Evolutionary conservation across 2,797 vertebrate genomes (phyloP).

Genomic region (Phataginus tetradactyla): DNA sequence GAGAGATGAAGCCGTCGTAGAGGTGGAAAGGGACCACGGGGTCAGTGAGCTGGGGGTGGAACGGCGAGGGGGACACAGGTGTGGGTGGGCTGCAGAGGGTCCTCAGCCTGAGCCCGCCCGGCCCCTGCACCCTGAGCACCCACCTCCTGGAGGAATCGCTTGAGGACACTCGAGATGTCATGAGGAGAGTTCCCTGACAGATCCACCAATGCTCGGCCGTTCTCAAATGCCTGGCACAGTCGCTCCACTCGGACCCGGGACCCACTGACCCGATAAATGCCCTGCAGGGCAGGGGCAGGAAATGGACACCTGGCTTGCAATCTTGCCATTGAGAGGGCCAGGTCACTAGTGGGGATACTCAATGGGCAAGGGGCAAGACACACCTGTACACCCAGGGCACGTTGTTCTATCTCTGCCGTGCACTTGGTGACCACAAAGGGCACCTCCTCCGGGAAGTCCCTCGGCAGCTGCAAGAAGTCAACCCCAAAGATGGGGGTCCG

Average conservation of each 20-base stretch:
- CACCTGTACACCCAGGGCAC: slow-evolving; percentile 93
- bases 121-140: neutral
- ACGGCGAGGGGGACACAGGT: neutral
- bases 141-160: slow-evolving; percentile 97
- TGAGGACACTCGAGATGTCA: slow-evolving; percentile 93
- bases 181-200: slow-evolving; percentile 94
- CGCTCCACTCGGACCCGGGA: slow-evolving; percentile 94
- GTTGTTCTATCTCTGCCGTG: slow-evolving; percentile 93
- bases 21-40: slow-evolving; percentile 92
- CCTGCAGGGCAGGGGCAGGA: slow-evolving; percentile 82
- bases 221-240: slow-evolving; percentile 94
- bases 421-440: slow-evolving; percentile 93
- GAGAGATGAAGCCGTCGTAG: slow-evolving; percentile 89
- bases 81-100: slow-evolving; percentile 13
- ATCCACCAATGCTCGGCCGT: slow-evolving; percentile 91
- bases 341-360: neutral
- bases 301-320: neutral
- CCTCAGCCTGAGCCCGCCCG: neutral
- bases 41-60: slow-evolving; percentile 91
- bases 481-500: slow-evolving; percentile 91
- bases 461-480: slow-evolving; percentile 88
- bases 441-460: slow-evolving; percentile 88
- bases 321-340: neutral
- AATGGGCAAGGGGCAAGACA: neutral
- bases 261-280: slow-evolving; percentile 95